These are phyloP conservation scores for Phoebastria nigripes DNA, from an alignment of 2,797 vertebrate species.

Conservation along the genomic window DNA sequence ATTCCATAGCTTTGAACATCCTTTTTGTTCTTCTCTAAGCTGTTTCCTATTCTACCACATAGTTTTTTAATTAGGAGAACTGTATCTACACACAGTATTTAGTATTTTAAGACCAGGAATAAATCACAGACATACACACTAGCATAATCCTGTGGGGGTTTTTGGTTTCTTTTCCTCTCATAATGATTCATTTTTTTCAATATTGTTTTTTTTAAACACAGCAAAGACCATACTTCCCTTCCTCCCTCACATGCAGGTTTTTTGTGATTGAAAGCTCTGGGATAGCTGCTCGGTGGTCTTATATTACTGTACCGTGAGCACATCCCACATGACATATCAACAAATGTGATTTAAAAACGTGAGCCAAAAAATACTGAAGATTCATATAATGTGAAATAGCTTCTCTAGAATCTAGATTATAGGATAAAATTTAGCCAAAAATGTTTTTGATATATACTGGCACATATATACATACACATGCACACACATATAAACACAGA, in stretches of 20 bases:
- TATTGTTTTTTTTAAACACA: background rate
- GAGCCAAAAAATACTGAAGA: background rate
- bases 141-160: background rate
- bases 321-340: background rate
- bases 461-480: fast-evolving
- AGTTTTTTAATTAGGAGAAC: background rate
- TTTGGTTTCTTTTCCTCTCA: background rate
- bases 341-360: background rate
- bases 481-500: background rate
- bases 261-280: background rate
- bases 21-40: background rate
- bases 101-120: background rate
- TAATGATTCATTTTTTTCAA: background rate
- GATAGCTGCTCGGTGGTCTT: background rate
- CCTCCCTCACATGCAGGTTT: fast-evolving
- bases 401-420: background rate
- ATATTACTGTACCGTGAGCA: background rate
- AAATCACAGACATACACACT: background rate
- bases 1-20: background rate
- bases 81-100: background rate
- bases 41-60: background rate
- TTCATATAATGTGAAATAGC: background rate
- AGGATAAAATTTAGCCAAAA: background rate
- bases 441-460: fast-evolving
- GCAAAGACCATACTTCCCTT: background rate